Percentiles rank a stretch among this genome's conserved stretches.
phyloP scores from a whole-genome alignment of 2,888 invertebrate genomes.

The Boloria euphrosyne region DNA sequence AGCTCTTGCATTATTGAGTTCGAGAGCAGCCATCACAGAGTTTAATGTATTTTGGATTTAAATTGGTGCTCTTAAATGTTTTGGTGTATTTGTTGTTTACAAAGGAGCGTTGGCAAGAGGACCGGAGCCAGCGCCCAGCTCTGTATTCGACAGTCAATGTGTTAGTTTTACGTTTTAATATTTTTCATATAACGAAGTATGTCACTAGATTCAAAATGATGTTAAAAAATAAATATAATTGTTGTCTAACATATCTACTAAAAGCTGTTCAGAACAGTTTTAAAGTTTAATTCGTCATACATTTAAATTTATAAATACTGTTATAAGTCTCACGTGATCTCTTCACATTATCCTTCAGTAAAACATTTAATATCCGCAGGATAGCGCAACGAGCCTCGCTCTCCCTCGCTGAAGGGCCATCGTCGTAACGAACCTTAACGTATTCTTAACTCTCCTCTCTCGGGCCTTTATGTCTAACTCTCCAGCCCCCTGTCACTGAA shows the following conservation, averaged over 20 bases:
- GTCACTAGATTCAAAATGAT: too few relatives aligned
- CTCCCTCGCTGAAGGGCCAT: slow-evolving; percentile 7
- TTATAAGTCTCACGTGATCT: background rate
- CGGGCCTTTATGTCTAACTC: background rate
- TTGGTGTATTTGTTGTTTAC: background rate
- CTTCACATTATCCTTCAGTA: slow-evolving; percentile 1
- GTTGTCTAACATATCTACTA: too few relatives aligned
- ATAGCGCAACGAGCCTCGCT: background rate
- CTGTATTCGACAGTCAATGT: too few relatives aligned
- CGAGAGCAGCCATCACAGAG: slow-evolving; percentile 2
- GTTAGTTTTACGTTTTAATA: too few relatives aligned
- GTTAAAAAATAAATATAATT: too few relatives aligned
- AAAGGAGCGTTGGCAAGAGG: too few relatives aligned
- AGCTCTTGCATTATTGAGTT: slow-evolving; percentile 10
- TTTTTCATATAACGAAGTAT: too few relatives aligned
- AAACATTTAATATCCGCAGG: background rate
- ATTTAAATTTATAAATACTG: background rate
- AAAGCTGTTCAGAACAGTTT: too few relatives aligned
- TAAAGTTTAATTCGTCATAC: too few relatives aligned
- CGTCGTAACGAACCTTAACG: slow-evolving; percentile 15
- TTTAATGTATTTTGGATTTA: slow-evolving; percentile 1
- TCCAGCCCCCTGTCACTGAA: background rate
- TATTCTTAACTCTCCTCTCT: slow-evolving; percentile 1
- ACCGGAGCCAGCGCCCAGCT: too few relatives aligned
- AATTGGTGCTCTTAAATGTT: background rate